These are phyloP conservation scores for Scleropages formosus DNA, from an alignment of 2,797 vertebrate genomes.

Conservation along the genomic window DNA sequence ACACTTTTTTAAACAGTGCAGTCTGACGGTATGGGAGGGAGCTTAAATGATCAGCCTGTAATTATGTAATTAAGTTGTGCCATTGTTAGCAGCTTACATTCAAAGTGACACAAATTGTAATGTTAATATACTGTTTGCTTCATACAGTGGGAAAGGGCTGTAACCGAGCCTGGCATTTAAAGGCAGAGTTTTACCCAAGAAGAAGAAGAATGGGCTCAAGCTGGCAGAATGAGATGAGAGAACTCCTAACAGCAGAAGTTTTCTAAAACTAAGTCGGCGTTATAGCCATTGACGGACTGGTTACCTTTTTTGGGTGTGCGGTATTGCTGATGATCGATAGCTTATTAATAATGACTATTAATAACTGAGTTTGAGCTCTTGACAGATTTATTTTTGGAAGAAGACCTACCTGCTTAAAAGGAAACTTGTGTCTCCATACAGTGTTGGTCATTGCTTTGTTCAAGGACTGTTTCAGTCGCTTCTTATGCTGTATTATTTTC, in stretches of 20 bases:
- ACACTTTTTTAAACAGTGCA: not conserved
- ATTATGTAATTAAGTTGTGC: slow-evolving; percentile 21
- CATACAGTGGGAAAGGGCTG: not conserved
- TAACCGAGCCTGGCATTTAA: slow-evolving; percentile 37
- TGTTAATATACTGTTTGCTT: slow-evolving; percentile 25
- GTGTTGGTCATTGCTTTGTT: too few relatives aligned
- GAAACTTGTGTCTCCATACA: too few relatives aligned
- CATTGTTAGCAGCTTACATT: slow-evolving; percentile 10
- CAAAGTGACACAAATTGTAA: slow-evolving; percentile 28
- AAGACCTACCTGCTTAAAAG: too few relatives aligned
- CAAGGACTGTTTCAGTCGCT: too few relatives aligned
- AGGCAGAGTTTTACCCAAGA: slow-evolving; percentile 29
- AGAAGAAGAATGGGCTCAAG: slow-evolving; percentile 32
- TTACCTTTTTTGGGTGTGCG: too few relatives aligned
- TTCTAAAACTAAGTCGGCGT: not conserved
- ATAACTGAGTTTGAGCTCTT: too few relatives aligned
- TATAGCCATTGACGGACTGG: not conserved
- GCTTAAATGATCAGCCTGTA: slow-evolving; percentile 14
- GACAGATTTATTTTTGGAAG: too few relatives aligned
- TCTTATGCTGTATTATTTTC: slow-evolving; percentile 12
- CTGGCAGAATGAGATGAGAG: slow-evolving; percentile 39
- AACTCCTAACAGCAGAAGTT: slow-evolving; percentile 27
- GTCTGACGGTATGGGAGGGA: not conserved
- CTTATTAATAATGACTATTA: too few relatives aligned
- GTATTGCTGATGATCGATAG: too few relatives aligned